These are phyloP conservation scores for Pasiphila rectangulata DNA, from an alignment of 2,888 invertebrate species.

Conservation along the genomic window DNA sequence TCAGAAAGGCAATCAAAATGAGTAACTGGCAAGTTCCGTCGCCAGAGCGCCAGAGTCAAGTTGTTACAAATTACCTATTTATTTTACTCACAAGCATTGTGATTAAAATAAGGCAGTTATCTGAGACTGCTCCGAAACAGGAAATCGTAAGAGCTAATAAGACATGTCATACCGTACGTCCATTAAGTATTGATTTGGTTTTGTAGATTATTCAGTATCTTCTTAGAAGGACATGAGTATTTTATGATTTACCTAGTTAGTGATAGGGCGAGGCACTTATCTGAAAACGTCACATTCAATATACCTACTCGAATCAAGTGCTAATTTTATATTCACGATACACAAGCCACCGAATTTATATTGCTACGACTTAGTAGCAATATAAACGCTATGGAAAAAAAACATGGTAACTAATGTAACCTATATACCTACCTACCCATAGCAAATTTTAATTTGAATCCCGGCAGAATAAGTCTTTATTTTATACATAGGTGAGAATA, in stretches of 20 bases:
- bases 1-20: too few species aligned
- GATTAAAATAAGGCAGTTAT: slow-evolving; percentile 24
- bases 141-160: slow-evolving; percentile 8
- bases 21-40: slow-evolving; percentile 39
- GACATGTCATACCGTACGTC: not conserved
- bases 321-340: slow-evolving; percentile 22
- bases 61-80: too few species aligned
- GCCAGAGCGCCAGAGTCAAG: too few species aligned
- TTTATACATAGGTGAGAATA: too few species aligned
- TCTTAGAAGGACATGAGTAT: slow-evolving; percentile 8
- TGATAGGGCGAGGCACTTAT: slow-evolving; percentile 9
- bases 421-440: too few species aligned
- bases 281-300: slow-evolving; percentile 16
- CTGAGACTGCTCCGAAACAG: slow-evolving; percentile 13
- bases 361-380: too few species aligned
- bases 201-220: not conserved
- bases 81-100: slow-evolving; percentile 37
- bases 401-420: too few species aligned
- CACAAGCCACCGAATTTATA: slow-evolving; percentile 2
- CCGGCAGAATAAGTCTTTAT: too few species aligned
- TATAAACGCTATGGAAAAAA: not conserved
- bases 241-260: slow-evolving; percentile 1
- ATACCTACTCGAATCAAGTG: slow-evolving; percentile 13
- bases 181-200: slow-evolving; percentile 7
- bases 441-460: too few species aligned